These are phyloP conservation scores for Cyprinodon diabolis DNA, from an alignment of 2,797 vertebrate species.

Conservation along the genomic window DNA sequence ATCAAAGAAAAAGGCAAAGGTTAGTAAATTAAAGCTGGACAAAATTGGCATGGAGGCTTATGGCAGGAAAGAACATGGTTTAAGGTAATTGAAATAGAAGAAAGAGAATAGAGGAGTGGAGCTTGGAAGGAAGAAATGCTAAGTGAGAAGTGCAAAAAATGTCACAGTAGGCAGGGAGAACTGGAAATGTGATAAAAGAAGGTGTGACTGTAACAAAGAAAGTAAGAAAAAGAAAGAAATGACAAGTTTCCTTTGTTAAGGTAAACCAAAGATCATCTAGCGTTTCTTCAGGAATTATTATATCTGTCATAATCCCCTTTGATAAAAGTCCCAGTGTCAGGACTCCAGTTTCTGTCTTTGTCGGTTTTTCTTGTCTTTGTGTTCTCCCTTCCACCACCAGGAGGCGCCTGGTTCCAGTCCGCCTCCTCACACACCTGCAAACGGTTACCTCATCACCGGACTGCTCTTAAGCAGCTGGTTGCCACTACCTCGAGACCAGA, in stretches of 20 bases:
- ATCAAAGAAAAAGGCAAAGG: conserved; percentile 38
- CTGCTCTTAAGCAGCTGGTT: no score
- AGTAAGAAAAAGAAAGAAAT: neutral
- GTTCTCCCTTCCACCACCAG: no score
- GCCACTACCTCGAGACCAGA: no score
- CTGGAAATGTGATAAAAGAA: conserved; percentile 2
- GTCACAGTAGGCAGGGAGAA: conserved; percentile 8
- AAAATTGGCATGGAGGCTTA: conserved; percentile 41
- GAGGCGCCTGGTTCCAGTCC: no score
- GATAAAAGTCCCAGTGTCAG: no score
- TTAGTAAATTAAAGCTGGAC: conserved; percentile 38
- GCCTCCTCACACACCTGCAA: no score
- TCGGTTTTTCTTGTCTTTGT: no score
- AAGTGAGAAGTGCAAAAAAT: conserved; percentile 12
- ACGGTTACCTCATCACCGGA: no score
- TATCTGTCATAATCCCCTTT: neutral
- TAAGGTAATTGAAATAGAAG: conserved; percentile 47
- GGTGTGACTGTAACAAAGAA: neutral
- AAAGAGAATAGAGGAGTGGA: conserved; percentile 8
- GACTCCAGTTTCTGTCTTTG: no score
- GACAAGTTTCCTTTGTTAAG: neutral
- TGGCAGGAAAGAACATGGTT: conserved; percentile 32
- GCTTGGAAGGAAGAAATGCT: conserved; percentile 22
- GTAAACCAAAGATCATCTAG: neutral
- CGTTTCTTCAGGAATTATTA: neutral